These are phyloP conservation scores for Heliconius erato DNA, from an alignment of 2,888 invertebrate genomes.

Conservation along the genomic window DNA sequence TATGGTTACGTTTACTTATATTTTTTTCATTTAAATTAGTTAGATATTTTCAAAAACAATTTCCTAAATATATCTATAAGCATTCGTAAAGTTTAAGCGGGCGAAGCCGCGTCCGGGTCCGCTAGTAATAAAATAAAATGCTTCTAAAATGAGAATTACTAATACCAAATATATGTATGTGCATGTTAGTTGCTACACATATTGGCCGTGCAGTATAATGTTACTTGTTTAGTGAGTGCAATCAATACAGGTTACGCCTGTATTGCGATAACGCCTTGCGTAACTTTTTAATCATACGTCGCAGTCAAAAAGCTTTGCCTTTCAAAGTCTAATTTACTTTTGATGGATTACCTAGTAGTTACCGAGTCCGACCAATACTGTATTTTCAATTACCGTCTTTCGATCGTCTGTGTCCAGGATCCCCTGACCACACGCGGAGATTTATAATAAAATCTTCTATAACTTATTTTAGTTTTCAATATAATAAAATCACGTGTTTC, in stretches of 20 bases:
- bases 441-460: neutral
- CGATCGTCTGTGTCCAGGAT: too few relatives aligned
- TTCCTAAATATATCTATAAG: too few relatives aligned
- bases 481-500: neutral
- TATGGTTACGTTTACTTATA: too few relatives aligned
- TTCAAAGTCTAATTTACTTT: neutral
- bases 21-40: too few relatives aligned
- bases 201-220: slow-evolving; percentile 4
- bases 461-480: neutral
- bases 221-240: slow-evolving; percentile 27
- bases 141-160: neutral
- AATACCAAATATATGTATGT: neutral
- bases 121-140: neutral
- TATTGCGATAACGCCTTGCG: slow-evolving; percentile 25
- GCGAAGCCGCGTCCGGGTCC: too few relatives aligned
- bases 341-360: neutral
- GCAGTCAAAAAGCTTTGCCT: slow-evolving; percentile 18
- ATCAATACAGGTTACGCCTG: slow-evolving; percentile 28
- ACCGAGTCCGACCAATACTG: neutral
- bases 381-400: too few relatives aligned
- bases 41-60: too few relatives aligned
- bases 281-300: slow-evolving; percentile 20
- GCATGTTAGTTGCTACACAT: slow-evolving; percentile 15
- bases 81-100: too few relatives aligned
- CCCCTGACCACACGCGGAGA: too few relatives aligned